These are phyloP conservation scores for Pseudorhombus dupliciocellatus DNA, from an alignment of 2,113 vertebrate genomes.

Conservation along the genomic window DNA sequence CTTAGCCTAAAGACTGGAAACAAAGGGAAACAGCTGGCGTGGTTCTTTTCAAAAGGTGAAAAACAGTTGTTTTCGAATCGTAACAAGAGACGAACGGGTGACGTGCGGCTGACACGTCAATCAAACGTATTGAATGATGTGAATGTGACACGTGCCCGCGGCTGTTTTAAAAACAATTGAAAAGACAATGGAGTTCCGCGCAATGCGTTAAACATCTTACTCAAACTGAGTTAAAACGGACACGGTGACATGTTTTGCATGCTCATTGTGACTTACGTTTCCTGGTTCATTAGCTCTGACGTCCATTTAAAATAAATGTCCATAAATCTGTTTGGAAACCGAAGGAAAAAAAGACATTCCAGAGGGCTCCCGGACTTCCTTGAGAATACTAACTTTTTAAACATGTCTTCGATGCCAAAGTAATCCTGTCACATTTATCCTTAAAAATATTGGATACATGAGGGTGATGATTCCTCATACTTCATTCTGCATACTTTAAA, in stretches of 20 bases:
- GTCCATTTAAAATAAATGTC: neutral
- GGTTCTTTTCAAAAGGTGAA: neutral
- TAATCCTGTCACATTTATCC: too few relatives aligned
- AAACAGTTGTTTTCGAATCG: neutral
- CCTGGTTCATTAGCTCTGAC: too few relatives aligned
- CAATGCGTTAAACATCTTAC: neutral
- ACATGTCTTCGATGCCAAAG: neutral
- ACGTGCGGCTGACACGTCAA: neutral
- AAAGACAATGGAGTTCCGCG: neutral
- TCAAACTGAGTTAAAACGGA: neutral
- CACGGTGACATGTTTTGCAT: too few relatives aligned
- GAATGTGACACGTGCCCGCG: too few relatives aligned
- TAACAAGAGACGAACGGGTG: neutral
- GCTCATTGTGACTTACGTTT: neutral
- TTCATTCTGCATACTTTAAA: neutral
- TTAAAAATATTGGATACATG: neutral
- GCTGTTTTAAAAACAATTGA: neutral
- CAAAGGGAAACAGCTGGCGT: neutral
- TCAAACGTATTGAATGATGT: neutral
- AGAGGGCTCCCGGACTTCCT: neutral
- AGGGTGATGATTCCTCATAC: too few relatives aligned
- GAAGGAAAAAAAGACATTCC: neutral
- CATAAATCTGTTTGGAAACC: neutral
- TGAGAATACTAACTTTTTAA: neutral
- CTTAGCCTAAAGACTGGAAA: slow-evolving; percentile 5